These are phyloP conservation scores for Adrianichthys oophorus DNA, from an alignment of 2,797 vertebrate species.

Conservation along the genomic window DNA sequence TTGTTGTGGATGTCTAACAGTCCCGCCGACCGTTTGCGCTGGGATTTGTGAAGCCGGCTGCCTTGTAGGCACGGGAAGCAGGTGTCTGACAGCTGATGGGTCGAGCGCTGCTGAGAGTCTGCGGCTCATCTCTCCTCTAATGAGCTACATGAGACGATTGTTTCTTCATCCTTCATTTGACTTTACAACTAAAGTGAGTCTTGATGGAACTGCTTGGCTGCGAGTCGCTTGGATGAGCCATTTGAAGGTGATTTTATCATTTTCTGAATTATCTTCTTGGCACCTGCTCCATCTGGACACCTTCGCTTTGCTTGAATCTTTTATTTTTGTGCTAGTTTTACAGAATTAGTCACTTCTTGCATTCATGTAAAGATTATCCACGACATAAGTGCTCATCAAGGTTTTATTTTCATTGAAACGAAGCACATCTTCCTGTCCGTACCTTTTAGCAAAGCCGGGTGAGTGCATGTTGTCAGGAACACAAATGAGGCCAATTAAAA, in stretches of 20 bases:
- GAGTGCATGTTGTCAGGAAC: too few species aligned
- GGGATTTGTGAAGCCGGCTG: slow-evolving; percentile 33
- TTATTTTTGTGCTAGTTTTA: slow-evolving; percentile 18
- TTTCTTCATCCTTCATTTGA: slow-evolving; percentile 74
- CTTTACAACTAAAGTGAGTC: slow-evolving; percentile 66
- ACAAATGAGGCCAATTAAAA: too few species aligned
- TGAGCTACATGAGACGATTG: slow-evolving; percentile 61
- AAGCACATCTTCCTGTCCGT: too few species aligned
- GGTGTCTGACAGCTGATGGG: slow-evolving; percentile 69
- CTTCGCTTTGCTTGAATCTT: slow-evolving; percentile 4
- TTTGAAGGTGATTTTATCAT: slow-evolving; percentile 57
- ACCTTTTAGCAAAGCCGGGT: too few species aligned
- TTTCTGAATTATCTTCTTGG: slow-evolving; percentile 64
- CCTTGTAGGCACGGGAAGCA: slow-evolving; percentile 56
- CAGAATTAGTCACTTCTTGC: too few species aligned
- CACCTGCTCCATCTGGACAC: slow-evolving; percentile 45
- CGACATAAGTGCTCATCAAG: too few species aligned
- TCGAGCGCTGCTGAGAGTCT: slow-evolving; percentile 50
- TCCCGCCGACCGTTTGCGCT: slow-evolving; percentile 33
- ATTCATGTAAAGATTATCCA: too few species aligned
- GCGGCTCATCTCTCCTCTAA: slow-evolving; percentile 64
- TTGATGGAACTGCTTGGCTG: slow-evolving; percentile 50
- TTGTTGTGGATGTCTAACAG: slow-evolving; percentile 54
- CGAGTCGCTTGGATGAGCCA: slow-evolving; percentile 44
- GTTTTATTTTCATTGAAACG: too few species aligned